Evolutionary conservation across 2,888 invertebrate species (phyloP), one percentile per base, ranked within the genome.

Genomic region (Oligia latruncula): DNA sequence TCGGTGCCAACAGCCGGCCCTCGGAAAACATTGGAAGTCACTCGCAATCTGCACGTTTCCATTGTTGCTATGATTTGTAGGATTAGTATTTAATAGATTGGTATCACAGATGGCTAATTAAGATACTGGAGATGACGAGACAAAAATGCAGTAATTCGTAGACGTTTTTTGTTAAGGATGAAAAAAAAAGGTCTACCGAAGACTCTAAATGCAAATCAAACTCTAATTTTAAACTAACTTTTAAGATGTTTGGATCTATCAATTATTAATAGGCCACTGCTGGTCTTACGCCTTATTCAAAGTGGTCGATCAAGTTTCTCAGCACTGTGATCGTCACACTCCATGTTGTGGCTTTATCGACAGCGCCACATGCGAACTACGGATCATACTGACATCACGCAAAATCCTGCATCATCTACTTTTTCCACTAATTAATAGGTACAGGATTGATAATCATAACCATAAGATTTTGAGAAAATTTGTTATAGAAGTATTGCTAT

Each of bases 21-120:
- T 84, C 82, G 86, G 89, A 91, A 92, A 93, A 92, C 92, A 92
- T 90, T 87, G 89, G 89, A 91, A 91, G 86, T 90, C 88, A 90
- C 88, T 91, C 83, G 87, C 84, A 89, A 84, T 78, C 76, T 71
- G 88, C 46, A 52, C 81, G 82, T 84, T 17, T 88, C 90, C 92
- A 92, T 88, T 91, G 82, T 77, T 64, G 15, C 62, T 46, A 20
- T 49, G 71, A 65, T 4, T 62, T 71, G 70, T 55, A n/a, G 60
- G 29, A 62, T 58, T 29, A 15, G 1, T 46, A 0, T 15, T 35
- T 2, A 40, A 55, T 68, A 4, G 6, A 81, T 81, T 23, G 0
- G 29, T 58, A 40, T 55, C 4, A 1, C 29, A n/a, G 5, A 13
- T 60, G n/a, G n/a, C 4, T 29, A 60, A n/a, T 23, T 11, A 60